Evolutionary conservation across 1,140 invertebrate species (phyloP), one percentile per base, ranked within the genome.

Genomic region (Venustaconcha ellipsiformis): DNA sequence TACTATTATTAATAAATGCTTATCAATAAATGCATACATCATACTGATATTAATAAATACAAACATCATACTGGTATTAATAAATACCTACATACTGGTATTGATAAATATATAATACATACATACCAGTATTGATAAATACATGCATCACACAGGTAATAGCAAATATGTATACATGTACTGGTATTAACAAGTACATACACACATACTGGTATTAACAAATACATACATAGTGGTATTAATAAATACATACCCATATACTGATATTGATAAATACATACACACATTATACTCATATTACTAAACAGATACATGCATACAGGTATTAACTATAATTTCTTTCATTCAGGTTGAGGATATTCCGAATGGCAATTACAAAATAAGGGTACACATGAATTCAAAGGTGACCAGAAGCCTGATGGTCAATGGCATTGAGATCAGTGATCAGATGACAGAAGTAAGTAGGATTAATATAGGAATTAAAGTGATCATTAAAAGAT

Each of bases 321-420:
- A 12, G 20, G 20, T 26, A 70, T 20, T 57, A 57, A 48, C 18
- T 57, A 60, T 67, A 57, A 23, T 55, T 0, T 17, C 70, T 26
- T 67, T 30, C 57, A 66, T 74, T 65, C 71, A 83, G 81, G n/a
- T 81, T 20, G 65, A 70, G 55, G 72, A 76, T n/a, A 72, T 83
- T 55, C 78, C 82, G 1, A 78, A 79, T 76, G 74, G 80, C 57
- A 26, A 72, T 11, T 68, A 74, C 57, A 81, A 60, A 15, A 23
- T 83, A 20, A 63, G 82, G 17, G 18, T 79, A 13, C 82, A 83
- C 56, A 65, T 59, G 59, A 72, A 70, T 12, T 66, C 57, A 1
- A 58, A 58, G 37, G 37, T 37, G 64, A 57, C 14, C 17, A 66
- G 37, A 48, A 64, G 58, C 58, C 56, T 72, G 23, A 60, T 8